These are phyloP conservation scores for Amphiura filiformis DNA, from an alignment of 35 echinoderm and acorn worm species.

Conservation along the genomic window DNA sequence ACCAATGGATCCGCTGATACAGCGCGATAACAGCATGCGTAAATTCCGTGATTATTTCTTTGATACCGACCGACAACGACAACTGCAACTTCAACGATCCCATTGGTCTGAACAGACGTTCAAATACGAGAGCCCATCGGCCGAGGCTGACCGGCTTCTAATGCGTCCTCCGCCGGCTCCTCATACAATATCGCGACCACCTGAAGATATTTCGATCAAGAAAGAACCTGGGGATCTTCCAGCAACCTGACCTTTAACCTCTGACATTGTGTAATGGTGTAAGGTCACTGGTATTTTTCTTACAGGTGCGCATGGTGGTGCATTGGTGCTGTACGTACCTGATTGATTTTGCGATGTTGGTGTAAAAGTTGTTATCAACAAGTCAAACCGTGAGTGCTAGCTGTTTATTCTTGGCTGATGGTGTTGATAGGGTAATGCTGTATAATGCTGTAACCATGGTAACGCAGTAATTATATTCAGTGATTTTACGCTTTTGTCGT, in stretches of 20 bases:
- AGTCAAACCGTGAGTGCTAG: no score
- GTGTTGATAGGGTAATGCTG: no score
- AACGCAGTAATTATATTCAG: no score
- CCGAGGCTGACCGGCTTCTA: background rate
- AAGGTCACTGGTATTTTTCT: no score
- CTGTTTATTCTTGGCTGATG: no score
- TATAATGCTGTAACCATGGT: no score
- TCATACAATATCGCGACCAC: background rate
- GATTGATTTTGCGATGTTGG: no score
- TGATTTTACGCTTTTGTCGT: no score
- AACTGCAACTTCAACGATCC: background rate
- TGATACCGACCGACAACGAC: slow-evolving; percentile 39
- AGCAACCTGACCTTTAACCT: slow-evolving; percentile 4
- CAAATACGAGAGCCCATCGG: background rate
- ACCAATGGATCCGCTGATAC: slow-evolving; percentile 33
- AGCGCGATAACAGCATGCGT: slow-evolving; percentile 57
- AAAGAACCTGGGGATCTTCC: background rate
- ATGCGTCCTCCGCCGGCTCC: background rate
- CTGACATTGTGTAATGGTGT: no score
- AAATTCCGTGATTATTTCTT: slow-evolving; percentile 78
- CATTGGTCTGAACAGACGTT: background rate
- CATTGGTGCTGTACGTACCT: no score
- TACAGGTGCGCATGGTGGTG: no score
- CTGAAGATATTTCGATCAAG: background rate
- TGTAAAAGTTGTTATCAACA: no score